phyloP scores from a whole-genome alignment of 2,888 invertebrate genomes.

The Perdita meconis region DNA sequence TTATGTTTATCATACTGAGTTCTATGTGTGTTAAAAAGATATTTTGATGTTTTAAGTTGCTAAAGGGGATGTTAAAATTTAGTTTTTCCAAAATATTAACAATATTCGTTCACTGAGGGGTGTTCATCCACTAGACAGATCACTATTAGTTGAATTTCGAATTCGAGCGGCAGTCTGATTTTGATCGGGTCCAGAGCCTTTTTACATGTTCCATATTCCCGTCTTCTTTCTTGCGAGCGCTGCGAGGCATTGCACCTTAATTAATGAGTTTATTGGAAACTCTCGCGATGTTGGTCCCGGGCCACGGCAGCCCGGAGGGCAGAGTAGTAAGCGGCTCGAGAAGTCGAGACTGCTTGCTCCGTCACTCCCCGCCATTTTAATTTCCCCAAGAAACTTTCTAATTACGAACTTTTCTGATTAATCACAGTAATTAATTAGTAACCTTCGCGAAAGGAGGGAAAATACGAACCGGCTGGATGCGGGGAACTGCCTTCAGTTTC shows the following conservation, averaged over 20 bases:
- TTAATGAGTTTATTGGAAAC: conserved; percentile 84
- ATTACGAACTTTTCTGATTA: conserved; percentile 87
- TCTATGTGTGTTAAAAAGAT: too few relatives aligned
- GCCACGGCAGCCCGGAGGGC: conserved; percentile 63
- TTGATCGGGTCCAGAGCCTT: conserved; percentile 24
- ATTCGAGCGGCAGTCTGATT: conserved; percentile 50
- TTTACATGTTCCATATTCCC: conserved; percentile 55
- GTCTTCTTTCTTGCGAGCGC: conserved; percentile 48
- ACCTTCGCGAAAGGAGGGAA: conserved; percentile 73
- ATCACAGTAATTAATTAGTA: conserved; percentile 87
- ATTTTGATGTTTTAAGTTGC: too few relatives aligned
- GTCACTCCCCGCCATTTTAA: conserved; percentile 78
- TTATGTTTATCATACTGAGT: too few relatives aligned
- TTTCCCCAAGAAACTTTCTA: conserved; percentile 86
- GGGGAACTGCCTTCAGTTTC: conserved; percentile 51
- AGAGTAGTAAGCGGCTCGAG: conserved; percentile 45
- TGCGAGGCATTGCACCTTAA: conserved; percentile 78
- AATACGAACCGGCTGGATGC: conserved; percentile 63
- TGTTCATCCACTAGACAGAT: too few relatives aligned
- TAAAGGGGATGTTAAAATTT: too few relatives aligned
- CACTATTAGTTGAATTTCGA: too few relatives aligned
- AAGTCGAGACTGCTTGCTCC: conserved; percentile 74
- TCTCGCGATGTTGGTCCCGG: conserved; percentile 76
- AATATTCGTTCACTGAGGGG: too few relatives aligned
- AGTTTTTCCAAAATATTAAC: too few relatives aligned